Evolutionary conservation across 2,113 vertebrate species (phyloP).

Genomic region (Dipodomys stephensi): DNA sequence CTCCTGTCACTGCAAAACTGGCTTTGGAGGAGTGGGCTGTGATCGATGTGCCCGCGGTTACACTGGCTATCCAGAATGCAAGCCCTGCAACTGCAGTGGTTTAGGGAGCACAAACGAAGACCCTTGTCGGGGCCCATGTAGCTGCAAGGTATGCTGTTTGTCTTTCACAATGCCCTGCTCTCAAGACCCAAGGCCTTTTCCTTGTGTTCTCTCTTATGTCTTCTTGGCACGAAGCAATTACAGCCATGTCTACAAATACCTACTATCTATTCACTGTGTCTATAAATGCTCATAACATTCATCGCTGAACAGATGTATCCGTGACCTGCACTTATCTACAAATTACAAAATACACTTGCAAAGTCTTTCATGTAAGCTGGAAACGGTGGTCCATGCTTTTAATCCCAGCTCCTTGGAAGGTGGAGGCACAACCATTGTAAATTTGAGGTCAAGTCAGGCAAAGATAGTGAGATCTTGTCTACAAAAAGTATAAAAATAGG

Average conservation of each 20-base stretch:
- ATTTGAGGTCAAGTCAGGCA: no score
- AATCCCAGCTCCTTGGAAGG: no score
- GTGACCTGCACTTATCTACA: background rate
- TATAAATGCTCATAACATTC: background rate
- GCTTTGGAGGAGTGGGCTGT: conserved; percentile 93
- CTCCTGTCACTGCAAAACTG: conserved; percentile 94
- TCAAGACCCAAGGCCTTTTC: background rate
- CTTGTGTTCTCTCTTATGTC: background rate
- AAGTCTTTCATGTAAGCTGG: background rate
- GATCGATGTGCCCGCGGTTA: conserved; percentile 91
- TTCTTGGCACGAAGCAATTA: background rate
- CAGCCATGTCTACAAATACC: background rate
- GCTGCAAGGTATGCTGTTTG: conserved; percentile 89
- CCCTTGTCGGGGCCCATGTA: conserved; percentile 90
- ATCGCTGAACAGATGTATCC: background rate
- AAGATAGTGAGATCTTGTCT: no score
- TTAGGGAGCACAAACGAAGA: conserved; percentile 90
- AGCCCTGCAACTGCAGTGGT: conserved; percentile 89
- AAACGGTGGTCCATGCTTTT: no score
- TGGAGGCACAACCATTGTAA: no score
- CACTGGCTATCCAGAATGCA: conserved; percentile 89
- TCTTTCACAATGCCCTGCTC: background rate
- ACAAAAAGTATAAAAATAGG: no score
- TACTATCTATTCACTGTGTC: background rate
- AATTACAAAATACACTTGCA: background rate